Evolutionary conservation across 1,140 invertebrate species (phyloP), one percentile per base, ranked within the genome.

Genomic region (Ceratina australensis): DNA sequence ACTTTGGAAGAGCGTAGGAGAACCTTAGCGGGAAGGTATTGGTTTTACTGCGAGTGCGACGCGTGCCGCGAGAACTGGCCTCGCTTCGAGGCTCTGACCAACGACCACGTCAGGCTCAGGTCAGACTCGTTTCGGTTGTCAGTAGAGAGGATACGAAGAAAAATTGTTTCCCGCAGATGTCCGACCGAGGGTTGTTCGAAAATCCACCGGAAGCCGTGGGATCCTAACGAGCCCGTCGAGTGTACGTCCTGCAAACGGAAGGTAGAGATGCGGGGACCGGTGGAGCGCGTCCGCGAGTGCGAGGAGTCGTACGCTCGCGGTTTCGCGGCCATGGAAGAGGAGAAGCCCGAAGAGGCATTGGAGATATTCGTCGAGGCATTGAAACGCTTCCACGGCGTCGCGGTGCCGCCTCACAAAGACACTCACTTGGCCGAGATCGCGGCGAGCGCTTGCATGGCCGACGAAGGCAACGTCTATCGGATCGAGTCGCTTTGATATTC

Each of bases 1-100:
- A 91, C 86, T 22, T 86, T 94, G 12, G 90, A 91, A n/a, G 94
- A 96, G 20, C 91, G 97, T 1, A 94, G 95, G 83, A 90, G 93
- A 59, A 93, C 94, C 13, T 91, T 98, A 1, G 89, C 91, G 3
- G 95, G 94, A 15, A 94, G 97, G 63, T 98, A 97, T 89, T 97
- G 95, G 94, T 98, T 98, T 87, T 90, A 93, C 22, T 98, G 97
- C 84, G 90, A 93, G 50, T 98, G 97, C 87, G 85, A 90, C 65
- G 94, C 96, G 2, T 98, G 97, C 85, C 89, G 89, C 59, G 93
- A 96, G 75, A 93, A 97, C 88, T 97, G 96, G 96, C 96, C 96
- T 0, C 87, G 92, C 24, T 93, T 96, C 74, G 93, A 95, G 57
- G 93, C 94, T 73, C 92, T 96, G 87, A 93, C 91, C 22, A 91